Base-by-base conservation (phyloP, 2,888 invertebrate genomes). In the Nephrotoma appendiculata region DNA sequence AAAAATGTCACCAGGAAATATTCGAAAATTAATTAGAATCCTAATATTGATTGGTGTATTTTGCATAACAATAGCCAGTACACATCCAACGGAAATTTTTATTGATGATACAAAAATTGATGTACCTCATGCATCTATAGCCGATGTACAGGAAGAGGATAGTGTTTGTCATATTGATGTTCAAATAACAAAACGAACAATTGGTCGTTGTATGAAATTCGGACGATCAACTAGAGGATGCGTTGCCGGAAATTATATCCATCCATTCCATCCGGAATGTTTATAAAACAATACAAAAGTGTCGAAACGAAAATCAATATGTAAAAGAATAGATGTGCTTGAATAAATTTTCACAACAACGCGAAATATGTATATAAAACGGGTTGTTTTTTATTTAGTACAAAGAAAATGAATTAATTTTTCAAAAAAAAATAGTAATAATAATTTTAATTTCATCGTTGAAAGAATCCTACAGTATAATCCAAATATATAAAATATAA, bases 241-340 rank as follows among this genome's bases (percentile, higher is more conserved):
- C 88, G 91, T 91, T 41, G 90, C 92, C 43, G 92, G 91, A 71
- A 91, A 91, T 87, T 92, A 92, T 88, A 88, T 92, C 87, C 90
- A 92, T 88, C 91, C 91, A 11, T 90, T 92, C 87, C 92, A 92
- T 88, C 91, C 91, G 0, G 91, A 92, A 57, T 92, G 92, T 87
- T 89, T 92, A 88, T 92, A 90, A 90, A 85, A 31, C 71, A 19
- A 71, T 9, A 71, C 9, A 3, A 31, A 31, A 31, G 31, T 31
- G 31, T 31, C 11, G 52, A 87, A 86, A 31, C 2, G 15, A 83
- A 71, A 87, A 87, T 87, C 52, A 41, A 86, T 86, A 31, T 83
- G 71, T 71, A 31, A 31, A 19, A 71, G 19, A 71, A 71, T 71
- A 71, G 31, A 71, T 71, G 6, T 71, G 71, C 9, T 71, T 71